phyloP scores from a whole-genome alignment of 2,113 vertebrate species.

The Oncorhynchus gorbuscha region DNA sequence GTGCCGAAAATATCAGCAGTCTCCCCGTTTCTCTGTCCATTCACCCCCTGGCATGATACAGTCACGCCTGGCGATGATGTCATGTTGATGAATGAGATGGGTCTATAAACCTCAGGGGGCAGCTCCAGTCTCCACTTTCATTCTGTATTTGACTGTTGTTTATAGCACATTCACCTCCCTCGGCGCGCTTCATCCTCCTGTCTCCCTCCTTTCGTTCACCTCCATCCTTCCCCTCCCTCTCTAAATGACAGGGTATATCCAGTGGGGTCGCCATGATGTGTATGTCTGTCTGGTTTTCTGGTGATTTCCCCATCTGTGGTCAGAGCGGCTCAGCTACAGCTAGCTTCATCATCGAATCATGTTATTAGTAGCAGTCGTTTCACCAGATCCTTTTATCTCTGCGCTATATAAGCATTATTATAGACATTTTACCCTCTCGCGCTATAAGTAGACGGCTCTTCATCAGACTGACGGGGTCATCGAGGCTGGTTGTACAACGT shows the following conservation, averaged over 20 bases:
- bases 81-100: constrained; percentile 28
- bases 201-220: neutral
- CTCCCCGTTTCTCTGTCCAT: constrained; percentile 22
- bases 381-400: constrained; percentile 30
- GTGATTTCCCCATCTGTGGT: constrained; percentile 19
- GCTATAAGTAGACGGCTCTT: constrained; percentile 32
- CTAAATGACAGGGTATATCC: constrained; percentile 60
- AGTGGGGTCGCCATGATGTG: constrained; percentile 32
- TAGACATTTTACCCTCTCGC: neutral
- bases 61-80: constrained; percentile 25
- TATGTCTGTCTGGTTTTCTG: constrained; percentile 58
- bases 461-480: constrained; percentile 6
- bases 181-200: neutral
- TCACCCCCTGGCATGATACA: constrained; percentile 13
- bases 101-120: constrained; percentile 10
- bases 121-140: neutral
- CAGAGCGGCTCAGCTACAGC: constrained; percentile 2
- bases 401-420: constrained; percentile 28
- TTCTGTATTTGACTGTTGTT: neutral
- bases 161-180: neutral
- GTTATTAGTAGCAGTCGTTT: constrained; percentile 64
- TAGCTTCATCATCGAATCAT: constrained; percentile 51
- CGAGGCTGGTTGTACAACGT: constrained; percentile 14
- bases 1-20: constrained; percentile 1
- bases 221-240: constrained; percentile 30